These are phyloP conservation scores for Diachasma alloeum DNA, from an alignment of 1,140 invertebrate species.

Conservation along the genomic window DNA sequence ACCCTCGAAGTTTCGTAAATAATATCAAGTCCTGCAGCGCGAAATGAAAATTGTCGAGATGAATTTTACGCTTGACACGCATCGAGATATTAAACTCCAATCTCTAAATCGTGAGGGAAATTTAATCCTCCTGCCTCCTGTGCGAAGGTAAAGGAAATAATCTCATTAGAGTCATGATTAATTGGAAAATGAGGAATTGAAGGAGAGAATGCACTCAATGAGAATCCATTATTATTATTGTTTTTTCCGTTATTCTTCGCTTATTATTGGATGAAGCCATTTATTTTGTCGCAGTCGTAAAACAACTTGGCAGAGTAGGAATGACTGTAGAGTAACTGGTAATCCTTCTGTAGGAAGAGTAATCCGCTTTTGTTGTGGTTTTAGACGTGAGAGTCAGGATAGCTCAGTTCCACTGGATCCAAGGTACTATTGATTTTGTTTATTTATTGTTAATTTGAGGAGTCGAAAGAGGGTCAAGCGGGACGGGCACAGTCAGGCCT, in stretches of 20 bases:
- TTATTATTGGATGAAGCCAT: slow-evolving; percentile 58
- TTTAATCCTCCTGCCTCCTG: background rate
- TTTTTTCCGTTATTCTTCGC: slow-evolving; percentile 31
- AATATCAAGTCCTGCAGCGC: background rate
- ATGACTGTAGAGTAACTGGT: slow-evolving; percentile 19
- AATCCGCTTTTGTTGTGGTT: slow-evolving; percentile 35
- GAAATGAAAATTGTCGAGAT: background rate
- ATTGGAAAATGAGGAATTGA: background rate
- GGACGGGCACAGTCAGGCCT: too few relatives aligned
- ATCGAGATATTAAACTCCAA: background rate
- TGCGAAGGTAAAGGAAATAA: background rate
- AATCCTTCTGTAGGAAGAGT: slow-evolving; percentile 43
- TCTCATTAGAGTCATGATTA: background rate
- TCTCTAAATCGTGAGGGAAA: background rate
- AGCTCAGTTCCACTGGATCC: background rate
- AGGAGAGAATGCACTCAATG: background rate
- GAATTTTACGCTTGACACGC: background rate
- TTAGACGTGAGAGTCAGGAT: slow-evolving; percentile 17
- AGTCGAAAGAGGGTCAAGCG: too few relatives aligned
- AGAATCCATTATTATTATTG: slow-evolving; percentile 26
- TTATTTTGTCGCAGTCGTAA: slow-evolving; percentile 39
- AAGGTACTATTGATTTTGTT: background rate
- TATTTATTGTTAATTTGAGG: background rate
- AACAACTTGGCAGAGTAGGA: slow-evolving; percentile 36
- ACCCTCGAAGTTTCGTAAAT: background rate